Conservation (phyloP, 2,797 vertebrate genomes). For the Sebastes flavidus region DNA sequence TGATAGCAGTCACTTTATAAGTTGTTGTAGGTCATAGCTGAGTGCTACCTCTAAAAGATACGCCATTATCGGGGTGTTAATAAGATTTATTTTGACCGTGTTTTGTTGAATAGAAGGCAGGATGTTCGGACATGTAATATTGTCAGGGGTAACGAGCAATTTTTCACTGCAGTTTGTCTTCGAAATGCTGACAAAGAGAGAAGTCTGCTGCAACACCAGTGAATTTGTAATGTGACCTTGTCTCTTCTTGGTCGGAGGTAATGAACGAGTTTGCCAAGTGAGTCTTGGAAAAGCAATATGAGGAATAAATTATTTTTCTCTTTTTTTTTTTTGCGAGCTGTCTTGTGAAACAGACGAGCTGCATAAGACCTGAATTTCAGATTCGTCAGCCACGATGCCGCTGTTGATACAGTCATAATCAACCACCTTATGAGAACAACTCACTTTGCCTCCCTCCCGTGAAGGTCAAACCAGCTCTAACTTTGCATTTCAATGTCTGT, state of each 20-base stretch:
- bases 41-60: neutral
- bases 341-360: conserved; percentile 29
- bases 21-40: neutral
- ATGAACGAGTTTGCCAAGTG: conserved; percentile 54
- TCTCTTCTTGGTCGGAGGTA: conserved; percentile 42
- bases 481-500: conserved; percentile 23
- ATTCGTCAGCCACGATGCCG: conserved; percentile 8
- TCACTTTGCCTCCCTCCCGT: neutral
- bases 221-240: conserved; percentile 60
- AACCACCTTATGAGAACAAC: neutral
- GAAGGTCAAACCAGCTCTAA: conserved; percentile 47
- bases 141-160: conserved; percentile 20
- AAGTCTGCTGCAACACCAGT: neutral
- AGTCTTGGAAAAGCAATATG: conserved; percentile 37
- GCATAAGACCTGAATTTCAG: conserved; percentile 14
- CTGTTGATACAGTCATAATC: conserved; percentile 28
- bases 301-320: conserved; percentile 32
- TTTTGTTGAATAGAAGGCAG: conserved; percentile 13
- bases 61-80: neutral
- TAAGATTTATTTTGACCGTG: conserved; percentile 23
- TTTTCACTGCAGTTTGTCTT: conserved; percentile 17
- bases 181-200: conserved; percentile 46
- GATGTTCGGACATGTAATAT: conserved; percentile 9
- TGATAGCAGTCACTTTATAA: neutral
- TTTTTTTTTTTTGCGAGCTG: conserved; percentile 20